phyloP scores from a whole-genome alignment of 2,888 invertebrate species.

The Cantharis rufa region DNA sequence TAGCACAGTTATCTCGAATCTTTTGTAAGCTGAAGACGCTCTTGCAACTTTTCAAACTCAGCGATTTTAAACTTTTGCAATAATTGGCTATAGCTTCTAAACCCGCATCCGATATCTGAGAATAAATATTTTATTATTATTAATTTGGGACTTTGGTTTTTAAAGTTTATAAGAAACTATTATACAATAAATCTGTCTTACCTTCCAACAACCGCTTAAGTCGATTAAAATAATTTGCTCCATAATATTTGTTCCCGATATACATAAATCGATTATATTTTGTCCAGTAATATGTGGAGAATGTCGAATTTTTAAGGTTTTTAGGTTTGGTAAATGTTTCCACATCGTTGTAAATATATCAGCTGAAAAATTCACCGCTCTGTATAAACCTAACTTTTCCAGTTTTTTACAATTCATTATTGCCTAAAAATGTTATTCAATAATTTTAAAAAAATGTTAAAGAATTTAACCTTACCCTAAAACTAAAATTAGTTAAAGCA shows the following conservation, averaged over 20 bases:
- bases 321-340: slow-evolving; percentile 34
- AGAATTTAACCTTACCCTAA: slow-evolving; percentile 29
- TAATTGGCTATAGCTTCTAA: slow-evolving; percentile 35
- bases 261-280: slow-evolving; percentile 32
- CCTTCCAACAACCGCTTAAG: slow-evolving; percentile 40
- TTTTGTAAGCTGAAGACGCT: slow-evolving; percentile 31
- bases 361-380: slow-evolving; percentile 38
- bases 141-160: background rate
- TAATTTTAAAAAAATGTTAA: background rate
- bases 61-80: slow-evolving; percentile 34
- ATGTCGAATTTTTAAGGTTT: slow-evolving; percentile 37
- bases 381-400: slow-evolving; percentile 35
- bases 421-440: slow-evolving; percentile 28
- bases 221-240: slow-evolving; percentile 35
- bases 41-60: slow-evolving; percentile 40
- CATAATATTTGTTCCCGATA: slow-evolving; percentile 28
- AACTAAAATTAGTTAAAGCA: slow-evolving; percentile 35
- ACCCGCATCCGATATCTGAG: slow-evolving; percentile 34
- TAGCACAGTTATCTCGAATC: slow-evolving; percentile 33
- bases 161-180: too few relatives aligned
- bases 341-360: slow-evolving; percentile 35
- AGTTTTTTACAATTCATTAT: slow-evolving; percentile 37
- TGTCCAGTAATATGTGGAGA: slow-evolving; percentile 36
- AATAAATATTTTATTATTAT: background rate
- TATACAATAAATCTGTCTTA: too few relatives aligned